Percentiles rank a stretch among this genome's conserved stretches.
These are phyloP conservation scores for Metopia argyrocephala DNA, from an alignment of 2,888 invertebrate genomes.

Conservation along the genomic window DNA sequence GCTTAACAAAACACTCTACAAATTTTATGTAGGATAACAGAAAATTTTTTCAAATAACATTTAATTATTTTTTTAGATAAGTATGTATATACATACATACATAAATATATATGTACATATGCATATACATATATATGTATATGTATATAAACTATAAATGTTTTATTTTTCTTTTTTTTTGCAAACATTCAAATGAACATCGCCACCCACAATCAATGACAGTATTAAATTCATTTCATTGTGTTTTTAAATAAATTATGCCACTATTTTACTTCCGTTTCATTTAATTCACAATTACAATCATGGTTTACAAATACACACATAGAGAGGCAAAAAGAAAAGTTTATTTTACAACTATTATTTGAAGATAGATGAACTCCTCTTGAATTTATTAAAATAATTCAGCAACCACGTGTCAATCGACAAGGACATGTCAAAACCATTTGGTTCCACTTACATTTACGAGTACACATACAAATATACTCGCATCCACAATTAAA, in stretches of 20 bases:
- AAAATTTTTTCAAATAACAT: no score
- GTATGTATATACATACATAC: no score
- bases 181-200: not conserved
- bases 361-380: not conserved
- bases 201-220: not conserved
- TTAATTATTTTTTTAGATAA: no score
- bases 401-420: constrained; percentile 56
- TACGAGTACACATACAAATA: not conserved
- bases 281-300: constrained; percentile 20
- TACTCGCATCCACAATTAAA: constrained; percentile 45
- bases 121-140: no score
- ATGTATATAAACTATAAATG: no score
- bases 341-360: constrained; percentile 15
- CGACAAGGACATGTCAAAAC: constrained; percentile 62
- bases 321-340: not conserved
- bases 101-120: no score
- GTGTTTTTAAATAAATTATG: not conserved
- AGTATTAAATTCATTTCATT: not conserved
- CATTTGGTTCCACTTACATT: constrained; percentile 33
- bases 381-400: constrained; percentile 48
- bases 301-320: not conserved
- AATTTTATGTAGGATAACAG: no score
- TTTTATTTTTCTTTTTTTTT: no score
- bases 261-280: constrained; percentile 35
- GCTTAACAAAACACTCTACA: no score